Evolutionary conservation across 2,113 vertebrate species (phyloP).

Genomic region (Empidonax traillii): DNA sequence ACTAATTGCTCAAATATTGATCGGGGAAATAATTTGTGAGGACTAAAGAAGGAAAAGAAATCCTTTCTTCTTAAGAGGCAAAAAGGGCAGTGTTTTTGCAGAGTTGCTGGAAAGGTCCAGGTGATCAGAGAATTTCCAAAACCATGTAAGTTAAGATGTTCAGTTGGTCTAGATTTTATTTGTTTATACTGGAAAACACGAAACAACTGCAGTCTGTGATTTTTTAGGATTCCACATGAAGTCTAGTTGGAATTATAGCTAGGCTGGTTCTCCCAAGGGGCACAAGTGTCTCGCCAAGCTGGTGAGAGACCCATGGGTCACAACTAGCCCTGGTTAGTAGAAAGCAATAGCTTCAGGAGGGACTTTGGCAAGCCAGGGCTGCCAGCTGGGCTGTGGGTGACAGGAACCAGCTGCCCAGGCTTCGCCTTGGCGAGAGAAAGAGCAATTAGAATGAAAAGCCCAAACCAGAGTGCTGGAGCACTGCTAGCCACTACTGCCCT

Average conservation of each 20-base stretch:
- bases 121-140: neutral
- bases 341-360: neutral
- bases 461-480: neutral
- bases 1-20: constrained; percentile 54
- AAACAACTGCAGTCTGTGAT: neutral
- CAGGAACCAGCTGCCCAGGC: neutral
- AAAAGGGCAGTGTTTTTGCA: neutral
- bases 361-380: neutral
- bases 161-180: neutral
- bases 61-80: neutral
- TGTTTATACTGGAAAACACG: neutral
- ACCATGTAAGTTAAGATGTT: neutral
- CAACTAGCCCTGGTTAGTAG: too few species aligned
- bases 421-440: neutral
- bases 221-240: neutral
- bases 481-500: neutral
- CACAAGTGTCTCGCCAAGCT: neutral
- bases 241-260: neutral
- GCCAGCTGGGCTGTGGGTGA: neutral
- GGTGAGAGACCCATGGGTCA: neutral
- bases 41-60: neutral
- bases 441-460: neutral
- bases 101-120: neutral
- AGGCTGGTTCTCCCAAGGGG: neutral
- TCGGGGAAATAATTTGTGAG: neutral